These are phyloP conservation scores for Orientallactaga bullata DNA, from an alignment of 2,113 vertebrate species.

Conservation along the genomic window DNA sequence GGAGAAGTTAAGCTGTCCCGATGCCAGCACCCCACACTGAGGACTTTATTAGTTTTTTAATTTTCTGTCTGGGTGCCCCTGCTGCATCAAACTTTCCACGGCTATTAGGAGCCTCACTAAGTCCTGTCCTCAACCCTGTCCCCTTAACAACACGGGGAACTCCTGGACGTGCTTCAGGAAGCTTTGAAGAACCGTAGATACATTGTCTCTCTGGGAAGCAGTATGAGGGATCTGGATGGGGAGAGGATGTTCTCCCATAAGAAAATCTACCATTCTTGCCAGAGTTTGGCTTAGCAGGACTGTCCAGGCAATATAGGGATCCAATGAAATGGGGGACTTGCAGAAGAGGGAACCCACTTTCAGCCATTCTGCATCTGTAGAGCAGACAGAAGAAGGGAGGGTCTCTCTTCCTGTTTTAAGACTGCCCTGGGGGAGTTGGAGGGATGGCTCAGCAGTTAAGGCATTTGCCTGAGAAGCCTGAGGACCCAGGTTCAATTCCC, in stretches of 20 bases:
- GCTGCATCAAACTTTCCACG: conserved; percentile 90
- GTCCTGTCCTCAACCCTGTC: conserved; percentile 67
- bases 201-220: conserved; percentile 59
- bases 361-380: conserved; percentile 10
- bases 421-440: conserved; percentile 26
- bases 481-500: too few species aligned
- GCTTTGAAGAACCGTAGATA: conserved; percentile 58
- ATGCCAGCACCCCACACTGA: conserved; percentile 90
- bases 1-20: conserved; percentile 87
- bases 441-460: too few species aligned
- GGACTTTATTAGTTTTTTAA: conserved; percentile 92
- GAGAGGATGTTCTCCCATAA: background rate
- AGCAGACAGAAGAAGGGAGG: background rate
- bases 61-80: conserved; percentile 91
- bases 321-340: fast-evolving
- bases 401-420: conserved; percentile 6
- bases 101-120: conserved; percentile 82
- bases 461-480: too few species aligned
- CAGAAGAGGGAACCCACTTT: background rate
- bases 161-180: conserved; percentile 56
- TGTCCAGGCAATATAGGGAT: background rate
- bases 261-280: conserved; percentile 3
- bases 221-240: background rate
- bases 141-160: conserved; percentile 62
- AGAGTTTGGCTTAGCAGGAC: background rate